phyloP scores from a whole-genome alignment of 2,113 vertebrate genomes.

The Isurus oxyrinchus region DNA sequence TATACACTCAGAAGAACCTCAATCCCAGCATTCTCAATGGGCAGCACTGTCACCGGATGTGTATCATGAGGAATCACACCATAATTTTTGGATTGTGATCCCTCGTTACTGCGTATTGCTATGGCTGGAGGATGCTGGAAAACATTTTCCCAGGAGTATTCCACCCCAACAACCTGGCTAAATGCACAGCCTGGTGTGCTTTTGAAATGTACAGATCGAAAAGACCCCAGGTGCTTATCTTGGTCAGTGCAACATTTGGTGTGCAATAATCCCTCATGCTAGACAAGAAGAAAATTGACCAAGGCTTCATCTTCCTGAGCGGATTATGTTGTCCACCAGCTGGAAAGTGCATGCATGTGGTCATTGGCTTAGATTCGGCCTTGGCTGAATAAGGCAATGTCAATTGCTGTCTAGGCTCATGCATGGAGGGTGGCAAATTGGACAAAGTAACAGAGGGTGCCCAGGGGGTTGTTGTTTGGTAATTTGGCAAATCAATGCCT shows the following conservation, averaged over 20 bases:
- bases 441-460: not conserved
- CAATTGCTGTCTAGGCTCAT: not conserved
- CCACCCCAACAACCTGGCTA: not conserved
- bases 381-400: not conserved
- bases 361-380: not conserved
- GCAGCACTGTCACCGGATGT: no score
- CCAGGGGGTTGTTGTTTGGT: not conserved
- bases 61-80: not conserved
- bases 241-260: not conserved
- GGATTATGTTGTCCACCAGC: not conserved
- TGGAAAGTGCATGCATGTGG: not conserved
- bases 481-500: not conserved
- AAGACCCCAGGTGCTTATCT: not conserved
- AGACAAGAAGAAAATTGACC: not conserved
- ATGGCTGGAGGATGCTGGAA: not conserved
- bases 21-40: not conserved
- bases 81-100: not conserved
- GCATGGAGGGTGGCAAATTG: not conserved
- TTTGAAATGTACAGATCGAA: not conserved
- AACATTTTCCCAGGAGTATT: not conserved
- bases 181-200: not conserved
- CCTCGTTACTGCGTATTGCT: not conserved
- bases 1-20: not conserved
- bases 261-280: not conserved
- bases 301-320: not conserved